These are phyloP conservation scores for Elysia crispata DNA, from an alignment of 2,888 invertebrate genomes.

Conservation along the genomic window DNA sequence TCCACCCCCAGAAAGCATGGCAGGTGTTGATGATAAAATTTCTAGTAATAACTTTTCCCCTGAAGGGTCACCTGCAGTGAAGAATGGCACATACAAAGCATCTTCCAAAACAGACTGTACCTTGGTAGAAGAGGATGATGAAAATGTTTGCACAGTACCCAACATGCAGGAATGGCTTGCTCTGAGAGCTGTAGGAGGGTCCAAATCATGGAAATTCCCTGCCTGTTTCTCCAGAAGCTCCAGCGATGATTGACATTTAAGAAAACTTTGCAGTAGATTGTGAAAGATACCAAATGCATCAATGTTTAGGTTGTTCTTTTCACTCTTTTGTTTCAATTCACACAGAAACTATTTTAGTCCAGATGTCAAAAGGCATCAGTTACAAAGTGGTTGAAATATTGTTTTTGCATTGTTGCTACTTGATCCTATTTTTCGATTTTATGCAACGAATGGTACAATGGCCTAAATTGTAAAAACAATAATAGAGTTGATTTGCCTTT, in stretches of 20 bases:
- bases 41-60: too few species aligned
- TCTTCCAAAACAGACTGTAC: constrained; percentile 46
- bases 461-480: too few species aligned
- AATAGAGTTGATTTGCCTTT: too few species aligned
- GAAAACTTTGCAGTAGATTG: too few species aligned
- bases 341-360: neutral
- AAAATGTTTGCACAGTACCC: constrained; percentile 65
- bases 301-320: neutral
- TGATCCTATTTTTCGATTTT: too few species aligned
- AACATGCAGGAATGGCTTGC: constrained; percentile 75
- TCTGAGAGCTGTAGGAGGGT: constrained; percentile 70
- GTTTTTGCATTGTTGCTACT: neutral
- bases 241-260: constrained; percentile 49
- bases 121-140: constrained; percentile 54
- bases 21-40: too few species aligned
- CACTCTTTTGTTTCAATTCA: neutral
- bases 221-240: constrained; percentile 68
- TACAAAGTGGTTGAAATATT: neutral
- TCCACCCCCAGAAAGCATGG: constrained; percentile 18
- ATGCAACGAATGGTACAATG: too few species aligned
- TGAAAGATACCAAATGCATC: neutral
- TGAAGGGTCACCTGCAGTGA: constrained; percentile 1
- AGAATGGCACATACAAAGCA: constrained; percentile 32
- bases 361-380: neutral
- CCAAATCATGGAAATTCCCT: constrained; percentile 71